Evolutionary conservation across 2,797 vertebrate species (phyloP).

Genomic region (Hippoglossus hippoglossus): DNA sequence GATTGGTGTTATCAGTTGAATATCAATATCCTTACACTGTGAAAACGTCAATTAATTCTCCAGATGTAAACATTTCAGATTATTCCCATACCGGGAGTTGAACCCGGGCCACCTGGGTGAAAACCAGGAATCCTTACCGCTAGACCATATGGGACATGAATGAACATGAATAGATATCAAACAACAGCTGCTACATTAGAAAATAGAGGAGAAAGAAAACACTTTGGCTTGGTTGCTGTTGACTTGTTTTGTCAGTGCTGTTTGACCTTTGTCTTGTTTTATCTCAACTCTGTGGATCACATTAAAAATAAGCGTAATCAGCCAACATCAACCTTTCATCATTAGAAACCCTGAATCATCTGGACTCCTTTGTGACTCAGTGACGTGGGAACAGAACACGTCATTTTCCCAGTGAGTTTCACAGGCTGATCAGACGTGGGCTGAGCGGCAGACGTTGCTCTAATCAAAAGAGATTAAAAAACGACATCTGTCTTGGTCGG

Average conservation of each 20-base stretch:
- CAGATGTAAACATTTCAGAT: no score
- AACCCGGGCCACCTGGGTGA: slow-evolving; percentile 33
- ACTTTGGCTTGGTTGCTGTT: no score
- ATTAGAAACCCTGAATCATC: slow-evolving; percentile 13
- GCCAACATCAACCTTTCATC: slow-evolving; percentile 3
- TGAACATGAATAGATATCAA: no score
- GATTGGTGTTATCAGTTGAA: not conserved
- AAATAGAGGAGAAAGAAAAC: no score
- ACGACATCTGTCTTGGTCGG: slow-evolving; percentile 45
- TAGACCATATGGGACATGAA: slow-evolving; percentile 19
- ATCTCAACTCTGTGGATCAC: not conserved
- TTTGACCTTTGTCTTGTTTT: not conserved
- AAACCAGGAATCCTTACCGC: slow-evolving; percentile 45
- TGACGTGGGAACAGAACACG: slow-evolving; percentile 3
- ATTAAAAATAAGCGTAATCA: not conserved
- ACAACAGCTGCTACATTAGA: no score
- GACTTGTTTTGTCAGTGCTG: not conserved
- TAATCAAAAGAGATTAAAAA: slow-evolving; percentile 32
- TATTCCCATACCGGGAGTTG: slow-evolving; percentile 30
- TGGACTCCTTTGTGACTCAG: slow-evolving; percentile 41
- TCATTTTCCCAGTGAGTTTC: slow-evolving; percentile 32
- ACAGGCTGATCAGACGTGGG: slow-evolving; percentile 15
- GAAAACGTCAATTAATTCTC: not conserved
- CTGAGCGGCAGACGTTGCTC: slow-evolving; percentile 20
- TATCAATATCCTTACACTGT: not conserved